These are phyloP conservation scores for Plebejus melissa DNA, from an alignment of 2,888 invertebrate genomes.

Conservation along the genomic window DNA sequence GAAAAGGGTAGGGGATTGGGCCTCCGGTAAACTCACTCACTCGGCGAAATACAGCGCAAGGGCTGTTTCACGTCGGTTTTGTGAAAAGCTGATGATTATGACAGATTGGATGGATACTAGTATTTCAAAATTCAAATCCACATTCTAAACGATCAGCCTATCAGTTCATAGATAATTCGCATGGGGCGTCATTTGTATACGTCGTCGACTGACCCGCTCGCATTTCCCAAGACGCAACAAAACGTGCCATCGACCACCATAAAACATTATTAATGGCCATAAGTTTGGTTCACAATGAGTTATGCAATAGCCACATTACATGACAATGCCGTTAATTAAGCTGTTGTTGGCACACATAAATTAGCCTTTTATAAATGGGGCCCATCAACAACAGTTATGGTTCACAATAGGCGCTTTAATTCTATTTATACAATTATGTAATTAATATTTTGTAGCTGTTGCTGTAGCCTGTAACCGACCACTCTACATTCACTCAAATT, in stretches of 20 bases:
- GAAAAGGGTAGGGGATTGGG: too few relatives aligned
- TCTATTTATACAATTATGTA: background rate
- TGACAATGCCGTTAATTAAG: constrained; percentile 49
- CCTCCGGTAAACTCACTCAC: too few relatives aligned
- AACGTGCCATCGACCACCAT: constrained; percentile 45
- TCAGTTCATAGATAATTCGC: constrained; percentile 30
- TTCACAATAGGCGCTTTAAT: constrained; percentile 12
- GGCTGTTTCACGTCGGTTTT: too few relatives aligned
- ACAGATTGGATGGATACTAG: background rate
- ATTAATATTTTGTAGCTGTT: background rate
- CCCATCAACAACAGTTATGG: constrained; percentile 25
- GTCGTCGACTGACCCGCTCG: constrained; percentile 46
- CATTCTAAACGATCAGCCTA: background rate
- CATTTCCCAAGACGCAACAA: constrained; percentile 52
- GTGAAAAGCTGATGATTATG: background rate
- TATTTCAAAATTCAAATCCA: background rate
- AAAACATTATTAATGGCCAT: constrained; percentile 64
- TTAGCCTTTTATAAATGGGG: constrained; percentile 47
- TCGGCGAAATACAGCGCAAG: too few relatives aligned
- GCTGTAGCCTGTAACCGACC: background rate
- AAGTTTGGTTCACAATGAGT: constrained; percentile 52
- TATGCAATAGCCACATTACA: constrained; percentile 41
- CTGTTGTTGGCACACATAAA: constrained; percentile 59
- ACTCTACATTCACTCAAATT: background rate
- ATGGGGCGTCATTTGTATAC: constrained; percentile 38